Evolutionary conservation across 23 tunicate genomes (phyloP).

Genomic region (Trididemnum nubilum): DNA sequence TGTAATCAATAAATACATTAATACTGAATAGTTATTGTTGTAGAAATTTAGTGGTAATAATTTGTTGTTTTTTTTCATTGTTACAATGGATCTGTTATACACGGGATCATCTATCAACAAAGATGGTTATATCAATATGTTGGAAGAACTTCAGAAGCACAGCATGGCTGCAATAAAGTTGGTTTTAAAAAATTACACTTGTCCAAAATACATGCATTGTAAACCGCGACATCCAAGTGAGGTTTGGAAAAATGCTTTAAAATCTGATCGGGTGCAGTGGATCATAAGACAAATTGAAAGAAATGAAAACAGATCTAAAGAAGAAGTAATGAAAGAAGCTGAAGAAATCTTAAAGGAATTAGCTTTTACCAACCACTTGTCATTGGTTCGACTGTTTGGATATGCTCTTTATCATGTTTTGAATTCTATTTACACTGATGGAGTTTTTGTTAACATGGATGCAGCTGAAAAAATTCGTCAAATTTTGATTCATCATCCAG

Average conservation of each 20-base stretch:
- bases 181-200: conserved; percentile 34
- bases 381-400: conserved; percentile 59
- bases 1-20: too few relatives aligned
- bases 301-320: conserved; percentile 50
- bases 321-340: conserved; percentile 50
- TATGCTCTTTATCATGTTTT: conserved; percentile 44
- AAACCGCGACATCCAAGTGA: conserved; percentile 42
- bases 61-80: too few relatives aligned
- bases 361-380: conserved; percentile 86
- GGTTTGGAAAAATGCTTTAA: conserved; percentile 76
- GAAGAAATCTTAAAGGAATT: conserved; percentile 68
- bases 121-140: conserved; percentile 61
- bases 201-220: conserved; percentile 47
- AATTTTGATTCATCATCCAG: conserved; percentile 58
- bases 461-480: conserved; percentile 41
- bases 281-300: conserved; percentile 54
- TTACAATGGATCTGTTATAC: conserved; percentile 54
- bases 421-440: conserved; percentile 66
- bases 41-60: too few relatives aligned
- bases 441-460: conserved; percentile 62
- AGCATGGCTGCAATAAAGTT: conserved; percentile 45
- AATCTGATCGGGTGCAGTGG: conserved; percentile 84
- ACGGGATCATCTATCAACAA: conserved; percentile 10
- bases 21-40: too few relatives aligned
- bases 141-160: conserved; percentile 45